Conservation (phyloP, 2,888 invertebrate genomes). For the Brachylomia viminalis region DNA sequence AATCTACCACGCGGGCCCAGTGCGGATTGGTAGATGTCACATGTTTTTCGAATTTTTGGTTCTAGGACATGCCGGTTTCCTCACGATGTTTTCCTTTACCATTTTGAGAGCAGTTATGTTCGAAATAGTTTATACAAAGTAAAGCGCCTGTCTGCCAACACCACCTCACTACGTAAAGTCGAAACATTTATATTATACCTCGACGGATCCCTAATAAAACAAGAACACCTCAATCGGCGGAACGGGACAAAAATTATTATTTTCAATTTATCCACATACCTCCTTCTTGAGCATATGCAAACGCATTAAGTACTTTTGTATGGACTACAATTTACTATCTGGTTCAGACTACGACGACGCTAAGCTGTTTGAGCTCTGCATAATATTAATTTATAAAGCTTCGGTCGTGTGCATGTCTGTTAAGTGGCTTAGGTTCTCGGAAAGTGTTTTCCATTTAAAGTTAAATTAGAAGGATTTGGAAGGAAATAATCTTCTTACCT, state of each 20-base stretch:
- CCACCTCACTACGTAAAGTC: not conserved
- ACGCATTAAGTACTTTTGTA: conserved; percentile 59
- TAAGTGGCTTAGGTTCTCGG: conserved; percentile 17
- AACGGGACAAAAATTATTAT: conserved; percentile 53
- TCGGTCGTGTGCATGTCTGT: not conserved
- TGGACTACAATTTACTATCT: conserved; percentile 72
- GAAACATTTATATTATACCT: not conserved
- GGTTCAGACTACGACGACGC: conserved; percentile 16
- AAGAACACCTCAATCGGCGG: conserved; percentile 14
- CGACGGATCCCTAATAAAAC: conserved; percentile 18
- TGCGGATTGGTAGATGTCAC: too few species aligned
- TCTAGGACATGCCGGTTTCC: too few species aligned
- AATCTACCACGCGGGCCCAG: too few species aligned
- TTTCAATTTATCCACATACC: conserved; percentile 62
- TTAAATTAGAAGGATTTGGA: not conserved
- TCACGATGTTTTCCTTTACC: too few species aligned
- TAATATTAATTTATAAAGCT: conserved; percentile 50
- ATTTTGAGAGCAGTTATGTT: too few species aligned
- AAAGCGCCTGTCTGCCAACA: too few species aligned
- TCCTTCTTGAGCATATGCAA: conserved; percentile 59
- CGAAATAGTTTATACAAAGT: too few species aligned
- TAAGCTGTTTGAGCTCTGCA: conserved; percentile 3
- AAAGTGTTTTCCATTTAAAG: conserved; percentile 6
- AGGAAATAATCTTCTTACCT: not conserved
- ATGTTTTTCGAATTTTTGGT: too few species aligned